Conservation (phyloP, 2,113 vertebrate genomes). For the Cavia aperea region DNA sequence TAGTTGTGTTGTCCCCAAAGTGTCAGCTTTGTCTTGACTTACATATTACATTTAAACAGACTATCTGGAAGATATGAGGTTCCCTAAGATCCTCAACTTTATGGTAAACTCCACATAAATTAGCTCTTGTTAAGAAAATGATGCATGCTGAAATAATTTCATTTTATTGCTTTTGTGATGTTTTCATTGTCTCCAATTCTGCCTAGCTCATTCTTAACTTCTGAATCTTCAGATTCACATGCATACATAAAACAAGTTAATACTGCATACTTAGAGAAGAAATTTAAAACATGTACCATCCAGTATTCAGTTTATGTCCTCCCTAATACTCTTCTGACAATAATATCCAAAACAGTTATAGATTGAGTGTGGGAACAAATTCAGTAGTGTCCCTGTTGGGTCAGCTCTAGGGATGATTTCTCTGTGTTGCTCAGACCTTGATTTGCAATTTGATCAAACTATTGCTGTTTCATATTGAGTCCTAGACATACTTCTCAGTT, state of each 20-base stretch:
- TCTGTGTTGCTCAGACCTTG: not conserved
- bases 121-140: slow-evolving; percentile 11
- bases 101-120: not conserved
- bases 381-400: not conserved
- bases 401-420: not conserved
- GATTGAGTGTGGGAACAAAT: not conserved
- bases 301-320: not conserved
- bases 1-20: not conserved
- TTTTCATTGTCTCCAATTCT: not conserved
- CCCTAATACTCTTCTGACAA: not conserved
- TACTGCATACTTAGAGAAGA: not conserved
- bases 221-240: not conserved
- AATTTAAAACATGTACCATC: not conserved
- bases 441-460: not conserved
- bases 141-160: not conserved
- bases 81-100: slow-evolving; percentile 22
- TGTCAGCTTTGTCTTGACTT: not conserved
- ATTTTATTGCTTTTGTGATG: not conserved
- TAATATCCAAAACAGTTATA: not conserved
- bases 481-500: not conserved
- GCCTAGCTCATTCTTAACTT: not conserved
- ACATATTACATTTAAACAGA: not conserved
- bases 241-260: not conserved
- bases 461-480: not conserved
- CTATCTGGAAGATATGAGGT: not conserved